A percentile compares a stretch with the other conserved stretches of the same genome.
Conservation (phyloP, 2,797 vertebrate species). For the Fringilla coelebs region DNA sequence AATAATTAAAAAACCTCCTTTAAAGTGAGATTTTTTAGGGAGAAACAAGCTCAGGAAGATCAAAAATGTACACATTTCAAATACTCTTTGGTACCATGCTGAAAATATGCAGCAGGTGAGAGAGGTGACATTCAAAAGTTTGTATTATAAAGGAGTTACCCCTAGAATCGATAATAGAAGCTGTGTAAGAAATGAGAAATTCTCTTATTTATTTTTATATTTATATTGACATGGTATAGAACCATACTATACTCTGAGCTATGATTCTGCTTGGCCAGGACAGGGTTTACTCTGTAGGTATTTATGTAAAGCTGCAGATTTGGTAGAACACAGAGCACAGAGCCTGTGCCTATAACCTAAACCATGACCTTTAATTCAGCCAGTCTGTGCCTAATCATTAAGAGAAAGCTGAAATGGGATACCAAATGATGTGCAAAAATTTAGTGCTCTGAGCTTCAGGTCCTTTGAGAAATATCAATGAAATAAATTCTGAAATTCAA, state of each 20-base stretch:
- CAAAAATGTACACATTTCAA: neutral
- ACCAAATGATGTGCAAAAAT: neutral
- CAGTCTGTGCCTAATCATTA: neutral
- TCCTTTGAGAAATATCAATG: neutral
- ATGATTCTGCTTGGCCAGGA: neutral
- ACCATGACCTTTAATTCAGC: neutral
- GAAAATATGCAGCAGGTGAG: neutral
- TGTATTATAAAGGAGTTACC: neutral
- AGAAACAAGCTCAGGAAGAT: neutral
- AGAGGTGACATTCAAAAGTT: neutral
- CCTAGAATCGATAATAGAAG: neutral
- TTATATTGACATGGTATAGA: neutral
- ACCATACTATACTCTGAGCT: neutral
- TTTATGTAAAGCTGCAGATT: neutral
- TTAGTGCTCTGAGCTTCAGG: neutral
- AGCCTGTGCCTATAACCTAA: neutral
- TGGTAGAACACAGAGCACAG: neutral
- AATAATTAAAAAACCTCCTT: rapidly evolving
- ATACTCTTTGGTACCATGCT: neutral
- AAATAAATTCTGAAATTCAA: neutral
- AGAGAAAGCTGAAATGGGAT: neutral
- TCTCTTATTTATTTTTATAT: neutral
- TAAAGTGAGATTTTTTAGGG: neutral
- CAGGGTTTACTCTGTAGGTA: neutral
- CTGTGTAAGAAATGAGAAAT: neutral